Percentiles rank a stretch among this genome's conserved stretches.
phyloP scores from a whole-genome alignment of 2,888 invertebrate genomes.

The Orchesella flavescens region DNA sequence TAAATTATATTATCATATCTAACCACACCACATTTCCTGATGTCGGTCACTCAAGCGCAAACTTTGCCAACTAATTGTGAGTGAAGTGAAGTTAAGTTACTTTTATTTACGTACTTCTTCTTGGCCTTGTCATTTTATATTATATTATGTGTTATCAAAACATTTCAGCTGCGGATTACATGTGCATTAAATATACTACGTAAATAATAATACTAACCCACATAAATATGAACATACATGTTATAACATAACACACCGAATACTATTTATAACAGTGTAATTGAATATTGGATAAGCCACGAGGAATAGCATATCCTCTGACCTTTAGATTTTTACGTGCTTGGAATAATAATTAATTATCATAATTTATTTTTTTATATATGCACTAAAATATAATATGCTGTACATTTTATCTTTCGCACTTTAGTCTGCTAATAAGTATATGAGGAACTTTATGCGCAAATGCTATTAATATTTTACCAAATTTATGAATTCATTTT shows the following conservation, averaged over 20 bases:
- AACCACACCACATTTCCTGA: constrained; percentile 7
- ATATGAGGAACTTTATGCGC: too few relatives aligned
- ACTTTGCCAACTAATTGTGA: not conserved
- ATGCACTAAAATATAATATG: too few relatives aligned
- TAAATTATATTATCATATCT: not conserved
- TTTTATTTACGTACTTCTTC: not conserved
- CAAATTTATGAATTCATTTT: too few relatives aligned
- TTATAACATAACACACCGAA: too few relatives aligned
- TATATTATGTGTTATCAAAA: constrained; percentile 5
- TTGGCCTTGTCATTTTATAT: not conserved
- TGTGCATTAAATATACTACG: not conserved
- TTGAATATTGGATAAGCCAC: constrained; percentile 6
- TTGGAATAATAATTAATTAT: constrained; percentile 3
- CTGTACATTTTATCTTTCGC: too few relatives aligned
- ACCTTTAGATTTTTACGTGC: constrained; percentile 46
- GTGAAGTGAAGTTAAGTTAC: not conserved
- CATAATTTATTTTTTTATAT: too few relatives aligned
- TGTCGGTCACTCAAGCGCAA: constrained; percentile 15
- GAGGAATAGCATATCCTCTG: constrained; percentile 17
- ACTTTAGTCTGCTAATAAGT: too few relatives aligned
- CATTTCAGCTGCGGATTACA: not conserved
- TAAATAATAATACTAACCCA: too few relatives aligned
- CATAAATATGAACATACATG: too few relatives aligned
- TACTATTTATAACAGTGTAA: not conserved
- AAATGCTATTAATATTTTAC: too few relatives aligned